Evolutionary conservation across 2,888 invertebrate species (phyloP).

Genomic region (Elaeidobius kamerunicus): DNA sequence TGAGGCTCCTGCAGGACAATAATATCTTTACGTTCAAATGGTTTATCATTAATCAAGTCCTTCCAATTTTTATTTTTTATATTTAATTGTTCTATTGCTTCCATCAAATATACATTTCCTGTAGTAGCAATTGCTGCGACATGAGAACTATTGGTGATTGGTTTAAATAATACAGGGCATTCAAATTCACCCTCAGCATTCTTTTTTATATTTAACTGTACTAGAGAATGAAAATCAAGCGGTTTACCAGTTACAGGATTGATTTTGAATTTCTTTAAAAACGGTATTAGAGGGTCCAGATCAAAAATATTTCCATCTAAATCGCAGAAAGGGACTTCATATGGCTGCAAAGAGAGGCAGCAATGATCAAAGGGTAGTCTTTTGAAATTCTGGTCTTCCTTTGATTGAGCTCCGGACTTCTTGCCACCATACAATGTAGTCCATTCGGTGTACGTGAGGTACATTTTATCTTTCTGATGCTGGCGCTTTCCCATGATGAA

Average conservation of each 20-base stretch:
- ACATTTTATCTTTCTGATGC: slow-evolving; percentile 95
- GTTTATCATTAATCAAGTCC: slow-evolving; percentile 86
- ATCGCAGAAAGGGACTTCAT: slow-evolving; percentile 89
- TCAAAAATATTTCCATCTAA: slow-evolving; percentile 91
- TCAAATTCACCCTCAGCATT: slow-evolving; percentile 82
- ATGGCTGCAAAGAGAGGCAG: slow-evolving; percentile 87
- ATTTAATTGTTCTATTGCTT: slow-evolving; percentile 94
- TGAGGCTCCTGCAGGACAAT: slow-evolving; percentile 91
- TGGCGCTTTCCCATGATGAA: slow-evolving; percentile 93
- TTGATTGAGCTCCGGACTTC: slow-evolving; percentile 56
- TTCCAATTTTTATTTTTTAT: slow-evolving; percentile 93
- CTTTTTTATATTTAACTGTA: slow-evolving; percentile 84
- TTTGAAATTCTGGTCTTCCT: slow-evolving; percentile 79
- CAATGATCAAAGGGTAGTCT: slow-evolving; percentile 92
- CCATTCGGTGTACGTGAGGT: slow-evolving; percentile 86
- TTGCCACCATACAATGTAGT: slow-evolving; percentile 88
- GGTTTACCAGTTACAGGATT: slow-evolving; percentile 94
- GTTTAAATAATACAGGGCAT: slow-evolving; percentile 91
- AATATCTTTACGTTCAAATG: slow-evolving; percentile 85
- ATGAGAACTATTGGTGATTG: slow-evolving; percentile 90
- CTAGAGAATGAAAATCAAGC: slow-evolving; percentile 74
- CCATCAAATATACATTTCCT: slow-evolving; percentile 94
- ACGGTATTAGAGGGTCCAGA: slow-evolving; percentile 79
- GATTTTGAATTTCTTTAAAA: slow-evolving; percentile 84
- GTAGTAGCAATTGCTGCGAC: slow-evolving; percentile 87